Percentiles rank a stretch among this genome's conserved stretches.
These are phyloP conservation scores for Sebastes steindachneri DNA, from an alignment of 2,797 vertebrate species.

Conservation along the genomic window DNA sequence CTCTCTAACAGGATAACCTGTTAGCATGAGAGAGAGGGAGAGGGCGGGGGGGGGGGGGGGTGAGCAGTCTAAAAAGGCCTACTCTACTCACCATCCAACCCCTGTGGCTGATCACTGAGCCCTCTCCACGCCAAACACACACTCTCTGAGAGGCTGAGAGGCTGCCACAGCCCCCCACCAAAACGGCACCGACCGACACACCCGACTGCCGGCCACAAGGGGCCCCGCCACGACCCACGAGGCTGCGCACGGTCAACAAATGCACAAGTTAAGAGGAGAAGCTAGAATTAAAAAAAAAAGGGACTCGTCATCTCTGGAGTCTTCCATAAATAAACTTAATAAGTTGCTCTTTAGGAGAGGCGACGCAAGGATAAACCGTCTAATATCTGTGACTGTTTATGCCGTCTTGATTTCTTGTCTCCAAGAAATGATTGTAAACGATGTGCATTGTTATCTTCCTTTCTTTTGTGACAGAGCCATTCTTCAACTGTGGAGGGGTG, in stretches of 20 bases:
- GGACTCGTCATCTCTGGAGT: neutral
- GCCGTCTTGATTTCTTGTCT: conserved; percentile 40
- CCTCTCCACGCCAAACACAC: conserved; percentile 66
- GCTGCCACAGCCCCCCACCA: conserved; percentile 21
- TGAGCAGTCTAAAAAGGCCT: conserved; percentile 62
- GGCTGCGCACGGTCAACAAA: neutral
- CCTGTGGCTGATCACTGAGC: conserved; percentile 71
- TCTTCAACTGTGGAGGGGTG: conserved; percentile 62
- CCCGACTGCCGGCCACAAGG: conserved; percentile 43
- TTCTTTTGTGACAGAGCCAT: conserved; percentile 72
- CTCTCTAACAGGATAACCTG: conserved; percentile 80
- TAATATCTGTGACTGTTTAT: conserved; percentile 3
- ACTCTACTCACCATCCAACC: conserved; percentile 74
- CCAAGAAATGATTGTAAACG: conserved; percentile 64
- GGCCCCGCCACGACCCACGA: conserved; percentile 37
- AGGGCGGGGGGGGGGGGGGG: conserved; percentile 39
- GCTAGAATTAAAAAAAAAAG: conserved; percentile 9
- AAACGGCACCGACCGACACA: conserved; percentile 47
- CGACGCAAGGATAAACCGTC: neutral
- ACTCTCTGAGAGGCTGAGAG: conserved; percentile 32
- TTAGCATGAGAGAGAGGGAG: conserved; percentile 46
- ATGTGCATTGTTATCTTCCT: conserved; percentile 68
- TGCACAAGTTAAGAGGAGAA: neutral
- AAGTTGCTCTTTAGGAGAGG: conserved; percentile 6
- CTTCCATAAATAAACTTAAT: neutral